These are phyloP conservation scores for Mesorhabditis belari DNA, from an alignment of 2,888 invertebrate species.

Conservation along the genomic window DNA sequence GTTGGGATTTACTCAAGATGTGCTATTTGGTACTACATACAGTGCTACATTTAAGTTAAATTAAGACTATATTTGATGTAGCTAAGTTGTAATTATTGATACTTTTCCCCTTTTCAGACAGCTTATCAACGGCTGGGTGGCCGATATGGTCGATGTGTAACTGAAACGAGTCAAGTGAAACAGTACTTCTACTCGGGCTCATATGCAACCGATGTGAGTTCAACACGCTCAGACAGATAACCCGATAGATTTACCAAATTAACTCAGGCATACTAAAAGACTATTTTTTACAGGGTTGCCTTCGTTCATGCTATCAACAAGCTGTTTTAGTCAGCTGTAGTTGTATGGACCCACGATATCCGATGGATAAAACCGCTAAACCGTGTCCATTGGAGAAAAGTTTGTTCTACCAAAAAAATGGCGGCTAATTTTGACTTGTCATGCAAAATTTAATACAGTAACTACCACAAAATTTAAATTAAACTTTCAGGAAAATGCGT, in stretches of 20 bases:
- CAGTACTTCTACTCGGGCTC: conserved; percentile 30
- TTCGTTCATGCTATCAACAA: conserved; percentile 39
- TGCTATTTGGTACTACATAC: too few relatives aligned
- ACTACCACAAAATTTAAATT: too few relatives aligned
- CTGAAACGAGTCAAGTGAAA: conserved; percentile 20
- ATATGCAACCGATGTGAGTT: conserved; percentile 32
- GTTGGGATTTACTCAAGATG: neutral
- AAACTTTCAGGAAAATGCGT: too few relatives aligned
- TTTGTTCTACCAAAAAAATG: too few relatives aligned
- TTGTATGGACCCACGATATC: conserved; percentile 41
- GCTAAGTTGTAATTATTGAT: too few relatives aligned
- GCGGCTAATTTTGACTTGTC: too few relatives aligned
- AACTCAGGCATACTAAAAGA: too few relatives aligned
- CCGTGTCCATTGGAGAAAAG: conserved; percentile 16
- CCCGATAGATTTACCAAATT: neutral
- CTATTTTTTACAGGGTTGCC: conserved; percentile 31
- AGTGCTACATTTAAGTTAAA: too few relatives aligned
- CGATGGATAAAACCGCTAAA: conserved; percentile 9
- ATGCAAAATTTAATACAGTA: too few relatives aligned
- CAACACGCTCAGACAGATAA: neutral
- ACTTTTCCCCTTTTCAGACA: conserved; percentile 12
- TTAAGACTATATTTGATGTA: too few relatives aligned
- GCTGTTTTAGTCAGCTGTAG: conserved; percentile 16
- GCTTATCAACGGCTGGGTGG: conserved; percentile 28
- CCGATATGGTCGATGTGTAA: conserved; percentile 27